Evolutionary conservation across 2,888 invertebrate species (phyloP).

Genomic region (Galerucella calmariensis): DNA sequence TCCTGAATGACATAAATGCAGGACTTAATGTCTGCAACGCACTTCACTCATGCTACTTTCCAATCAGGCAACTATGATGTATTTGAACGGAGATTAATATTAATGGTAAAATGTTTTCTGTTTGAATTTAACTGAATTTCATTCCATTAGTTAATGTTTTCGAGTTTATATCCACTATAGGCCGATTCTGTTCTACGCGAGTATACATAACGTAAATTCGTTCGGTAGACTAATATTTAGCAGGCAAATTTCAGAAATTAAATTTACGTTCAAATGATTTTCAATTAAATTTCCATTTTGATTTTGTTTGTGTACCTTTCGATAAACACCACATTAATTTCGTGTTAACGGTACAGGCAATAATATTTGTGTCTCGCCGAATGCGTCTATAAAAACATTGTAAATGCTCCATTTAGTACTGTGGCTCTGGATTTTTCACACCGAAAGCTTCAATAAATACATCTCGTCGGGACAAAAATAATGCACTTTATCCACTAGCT

Average conservation of each 20-base stretch:
- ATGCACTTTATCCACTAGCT: too few species aligned
- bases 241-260: conserved; percentile 27
- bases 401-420: not conserved
- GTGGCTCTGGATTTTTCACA: not conserved
- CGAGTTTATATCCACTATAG: not conserved
- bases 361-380: conserved; percentile 2
- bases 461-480: too few species aligned
- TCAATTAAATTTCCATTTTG: conserved; percentile 33
- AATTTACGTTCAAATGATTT: conserved; percentile 40
- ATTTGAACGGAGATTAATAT: too few species aligned
- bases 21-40: too few species aligned
- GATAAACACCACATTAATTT: conserved; percentile 23
- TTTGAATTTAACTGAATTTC: too few species aligned
- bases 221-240: conserved; percentile 23
- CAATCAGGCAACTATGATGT: too few species aligned
- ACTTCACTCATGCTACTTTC: too few species aligned
- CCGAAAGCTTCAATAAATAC: not conserved
- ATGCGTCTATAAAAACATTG: not conserved
- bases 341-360: conserved; percentile 15
- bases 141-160: not conserved
- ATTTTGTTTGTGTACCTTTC: conserved; percentile 32
- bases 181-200: not conserved
- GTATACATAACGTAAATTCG: conserved; percentile 18
- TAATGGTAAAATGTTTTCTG: too few species aligned
- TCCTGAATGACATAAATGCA: too few species aligned